Conservation (phyloP, 2,888 invertebrate species). For the Ennomos quercinarius region DNA sequence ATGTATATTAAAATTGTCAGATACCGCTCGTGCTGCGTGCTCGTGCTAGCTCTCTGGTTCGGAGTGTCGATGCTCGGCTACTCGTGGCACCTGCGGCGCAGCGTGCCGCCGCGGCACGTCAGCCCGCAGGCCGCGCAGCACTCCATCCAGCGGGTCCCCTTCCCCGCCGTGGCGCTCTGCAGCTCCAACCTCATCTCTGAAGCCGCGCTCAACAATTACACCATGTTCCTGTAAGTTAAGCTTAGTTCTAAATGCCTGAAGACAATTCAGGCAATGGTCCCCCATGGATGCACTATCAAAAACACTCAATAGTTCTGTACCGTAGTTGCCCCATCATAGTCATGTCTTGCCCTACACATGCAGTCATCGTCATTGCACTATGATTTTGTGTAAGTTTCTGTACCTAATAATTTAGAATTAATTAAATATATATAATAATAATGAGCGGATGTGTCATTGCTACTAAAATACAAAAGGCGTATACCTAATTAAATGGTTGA, state of each 20-base stretch:
- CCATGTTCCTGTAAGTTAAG: constrained; percentile 15
- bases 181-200: constrained; percentile 28
- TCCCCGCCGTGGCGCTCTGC: constrained; percentile 87
- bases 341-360: too few species aligned
- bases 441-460: too few species aligned
- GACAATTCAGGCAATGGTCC: too few species aligned
- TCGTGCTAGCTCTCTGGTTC: background rate
- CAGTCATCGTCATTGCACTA: too few species aligned
- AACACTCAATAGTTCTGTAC: too few species aligned
- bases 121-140: constrained; percentile 1
- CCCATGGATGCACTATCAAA: too few species aligned
- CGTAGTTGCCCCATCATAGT: too few species aligned
- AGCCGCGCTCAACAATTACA: constrained; percentile 7
- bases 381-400: too few species aligned
- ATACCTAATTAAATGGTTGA: background rate
- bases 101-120: constrained; percentile 2
- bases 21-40: background rate
- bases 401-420: too few species aligned
- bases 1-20: background rate
- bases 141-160: constrained; percentile 59
- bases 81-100: background rate
- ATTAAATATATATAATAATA: too few species aligned
- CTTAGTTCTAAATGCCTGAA: too few species aligned
- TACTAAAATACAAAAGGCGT: too few species aligned
- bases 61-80: background rate